Conservation (phyloP, 1,140 invertebrate species). For the Drosophila auraria region DNA sequence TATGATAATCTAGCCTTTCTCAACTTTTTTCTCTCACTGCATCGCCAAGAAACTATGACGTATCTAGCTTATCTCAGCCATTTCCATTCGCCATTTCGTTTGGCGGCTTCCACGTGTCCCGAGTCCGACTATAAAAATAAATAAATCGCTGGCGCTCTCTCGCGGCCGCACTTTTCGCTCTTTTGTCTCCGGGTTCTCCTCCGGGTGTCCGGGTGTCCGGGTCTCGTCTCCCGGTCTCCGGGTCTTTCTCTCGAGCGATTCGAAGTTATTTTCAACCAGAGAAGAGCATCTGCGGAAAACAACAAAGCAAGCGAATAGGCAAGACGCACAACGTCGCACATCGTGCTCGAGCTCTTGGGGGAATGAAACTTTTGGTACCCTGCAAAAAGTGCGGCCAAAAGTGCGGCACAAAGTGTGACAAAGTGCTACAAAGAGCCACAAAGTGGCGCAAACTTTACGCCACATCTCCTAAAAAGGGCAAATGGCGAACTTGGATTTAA, state of each 20-base stretch:
- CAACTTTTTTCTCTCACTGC: constrained; percentile 8
- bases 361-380: constrained; percentile 33
- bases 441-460: neutral
- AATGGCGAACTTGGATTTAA: neutral
- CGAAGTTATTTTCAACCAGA: constrained; percentile 76
- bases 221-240: neutral
- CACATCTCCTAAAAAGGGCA: neutral
- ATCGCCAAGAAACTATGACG: constrained; percentile 31
- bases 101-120: constrained; percentile 51
- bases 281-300: constrained; percentile 72
- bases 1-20: too few species aligned
- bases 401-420: neutral
- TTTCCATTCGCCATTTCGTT: constrained; percentile 48
- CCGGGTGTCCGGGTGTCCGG: neutral
- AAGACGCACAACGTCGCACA: constrained; percentile 16
- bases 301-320: constrained; percentile 10
- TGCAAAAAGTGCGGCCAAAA: constrained; percentile 1
- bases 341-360: constrained; percentile 26
- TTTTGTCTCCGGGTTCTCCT: neutral
- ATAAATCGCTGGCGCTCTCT: constrained; percentile 42
- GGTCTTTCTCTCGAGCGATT: constrained; percentile 37
- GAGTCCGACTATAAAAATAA: constrained; percentile 76
- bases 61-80: constrained; percentile 20
- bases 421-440: neutral
- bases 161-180: neutral